Conservation (phyloP, 2,797 vertebrate genomes). For the Heteromormyrus szaboi region DNA sequence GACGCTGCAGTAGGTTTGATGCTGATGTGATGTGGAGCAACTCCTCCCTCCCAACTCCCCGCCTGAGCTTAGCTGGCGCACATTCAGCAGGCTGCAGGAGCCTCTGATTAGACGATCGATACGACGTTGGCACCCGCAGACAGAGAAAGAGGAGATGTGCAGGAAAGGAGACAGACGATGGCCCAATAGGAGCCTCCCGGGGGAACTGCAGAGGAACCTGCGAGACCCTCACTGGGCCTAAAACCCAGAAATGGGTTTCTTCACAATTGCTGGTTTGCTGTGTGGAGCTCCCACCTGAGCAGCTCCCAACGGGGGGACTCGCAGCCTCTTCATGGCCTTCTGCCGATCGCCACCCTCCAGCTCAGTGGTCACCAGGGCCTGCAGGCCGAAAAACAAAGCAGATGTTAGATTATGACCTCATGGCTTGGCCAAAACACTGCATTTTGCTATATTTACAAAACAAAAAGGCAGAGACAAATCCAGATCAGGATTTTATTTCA, state of each 20-base stretch:
- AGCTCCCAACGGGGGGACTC: slow-evolving; percentile 93
- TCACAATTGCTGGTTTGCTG: background rate
- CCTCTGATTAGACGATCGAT: slow-evolving; percentile 52
- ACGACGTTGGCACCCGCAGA: slow-evolving; percentile 19
- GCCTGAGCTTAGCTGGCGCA: background rate
- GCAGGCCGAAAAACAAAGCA: slow-evolving; percentile 26
- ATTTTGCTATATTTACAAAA: background rate
- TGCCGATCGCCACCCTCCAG: slow-evolving; percentile 94
- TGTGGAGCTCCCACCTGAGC: slow-evolving; percentile 69
- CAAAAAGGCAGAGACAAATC: background rate
- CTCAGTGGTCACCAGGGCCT: slow-evolving; percentile 91
- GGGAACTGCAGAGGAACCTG: background rate
- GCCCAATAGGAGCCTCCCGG: background rate
- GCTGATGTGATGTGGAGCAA: background rate
- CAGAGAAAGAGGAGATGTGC: background rate
- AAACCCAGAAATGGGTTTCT: background rate
- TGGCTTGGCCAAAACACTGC: background rate
- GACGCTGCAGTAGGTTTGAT: slow-evolving; percentile 36
- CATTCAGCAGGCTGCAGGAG: slow-evolving; percentile 35
- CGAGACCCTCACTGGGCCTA: background rate
- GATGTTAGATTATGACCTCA: no score
- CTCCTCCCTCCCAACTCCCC: background rate
- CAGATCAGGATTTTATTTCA: background rate
- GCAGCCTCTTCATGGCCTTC: slow-evolving; percentile 94
- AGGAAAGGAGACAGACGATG: background rate